Evolutionary conservation across 2,797 vertebrate genomes (phyloP), one percentile per base, ranked within the genome.

Genomic region (Propithecus perrieri): DNA sequence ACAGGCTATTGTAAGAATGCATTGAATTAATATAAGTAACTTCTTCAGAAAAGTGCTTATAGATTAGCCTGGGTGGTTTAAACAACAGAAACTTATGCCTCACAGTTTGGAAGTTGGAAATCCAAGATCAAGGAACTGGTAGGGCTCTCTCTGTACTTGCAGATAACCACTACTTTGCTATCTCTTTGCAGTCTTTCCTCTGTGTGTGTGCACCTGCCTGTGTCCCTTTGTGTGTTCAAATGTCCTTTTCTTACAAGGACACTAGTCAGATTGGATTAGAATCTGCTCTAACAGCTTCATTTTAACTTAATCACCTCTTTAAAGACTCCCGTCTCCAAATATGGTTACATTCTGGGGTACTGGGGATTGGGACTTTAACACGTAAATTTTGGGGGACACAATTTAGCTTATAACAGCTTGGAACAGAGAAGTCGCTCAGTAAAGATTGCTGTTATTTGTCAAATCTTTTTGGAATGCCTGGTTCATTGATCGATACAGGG

Each of bases 191-290:
- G 10, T 9, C 26, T 63, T 65, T 35, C 28, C 5, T 46, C 11
- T 8, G 6, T 1, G 2, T 9, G 22, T 33, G 9, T 15, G 26
- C 1, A 1, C 22, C 5, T 3, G 9, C 33, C 43, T 41, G 14
- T 48, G 2, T 76, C 72, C 87, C 35, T 76, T 0, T 67, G 15
- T 22, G 22, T 30, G 30, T 69, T 35, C 14, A 41, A 15, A 72
- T 50, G 48, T 86, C 38, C 48, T 78, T 24, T 33, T 91, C 28
- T 88, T 26, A 7, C 12, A 33, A 57, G 46, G 46, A 38, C 48
- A 28, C 15, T 14, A 12, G 12, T 43, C 75, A 57, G 41, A 57
- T 14, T 38, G 50, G 65, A 75, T 61, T 65, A 30, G 28, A 46
- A 18, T 14, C 14, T 14, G 35, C 33, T 20, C 5, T 5, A 65